Base-by-base conservation (phyloP, 2,113 vertebrate species). In the Cyanocitta stelleri region DNA sequence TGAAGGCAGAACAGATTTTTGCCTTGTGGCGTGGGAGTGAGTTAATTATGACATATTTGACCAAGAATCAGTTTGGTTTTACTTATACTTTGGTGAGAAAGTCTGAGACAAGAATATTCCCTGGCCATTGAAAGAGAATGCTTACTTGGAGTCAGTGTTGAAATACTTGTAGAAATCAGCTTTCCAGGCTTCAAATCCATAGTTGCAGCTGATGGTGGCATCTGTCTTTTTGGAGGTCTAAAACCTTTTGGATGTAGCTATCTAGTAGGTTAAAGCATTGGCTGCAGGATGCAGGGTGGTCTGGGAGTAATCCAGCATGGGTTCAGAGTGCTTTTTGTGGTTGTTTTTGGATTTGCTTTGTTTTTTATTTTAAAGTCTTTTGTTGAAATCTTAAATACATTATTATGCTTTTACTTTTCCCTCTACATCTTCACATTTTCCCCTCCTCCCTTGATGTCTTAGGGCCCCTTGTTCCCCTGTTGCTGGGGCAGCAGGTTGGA, bases 41-140 rank as follows among this genome's bases (percentile, higher is more conserved):
- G 90, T 89, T 94, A 73, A 87, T 90, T 69, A 16, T 76, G 87
- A 94, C 85, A 48, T 80, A 83, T 85, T 93, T 95, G 95, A 88
- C 94, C 82, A 59, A 80, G 87, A 90, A 88, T 91, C 81, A 71
- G 66, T 73, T 94, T 13, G 37, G 55, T 83, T 95, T 95, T 91
- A 21, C 75, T 83, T 64, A 33, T 16, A 12, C 75, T 76, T 80
- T 44, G 48, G 33, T 85, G 72, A 89, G 86, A 83, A 87, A 56
- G 87, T 44, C n/a, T 23, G 29, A 48, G 59, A 43, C 52, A 69
- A 32, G 67, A 63, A 62, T 19, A 39, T 48, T 84, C 17, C 52
- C 18, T 32, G 49, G 68, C 37, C 20, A 9, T 7, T 52, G 52
- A 69, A 79, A 33, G 68, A 39, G 48, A 78, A 37, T 1, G 2